phyloP scores from a whole-genome alignment of 2,797 vertebrate species.

The Garrulus glandarius region DNA sequence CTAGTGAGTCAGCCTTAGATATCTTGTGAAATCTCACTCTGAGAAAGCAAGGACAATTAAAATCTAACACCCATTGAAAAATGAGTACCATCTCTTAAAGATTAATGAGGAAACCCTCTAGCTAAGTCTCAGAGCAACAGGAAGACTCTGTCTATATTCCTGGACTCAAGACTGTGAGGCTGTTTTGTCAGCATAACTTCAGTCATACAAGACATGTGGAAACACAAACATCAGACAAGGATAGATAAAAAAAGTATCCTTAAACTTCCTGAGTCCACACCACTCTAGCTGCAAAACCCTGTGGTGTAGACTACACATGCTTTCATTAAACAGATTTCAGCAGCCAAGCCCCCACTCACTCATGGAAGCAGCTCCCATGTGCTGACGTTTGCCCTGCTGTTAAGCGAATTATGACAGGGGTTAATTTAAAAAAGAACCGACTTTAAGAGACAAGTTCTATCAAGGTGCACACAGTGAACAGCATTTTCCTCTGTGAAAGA shows the following conservation, averaged over 20 bases:
- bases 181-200: background rate
- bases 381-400: fast-evolving
- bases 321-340: background rate
- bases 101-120: background rate
- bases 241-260: background rate
- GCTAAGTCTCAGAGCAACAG: background rate
- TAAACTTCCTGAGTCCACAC: background rate
- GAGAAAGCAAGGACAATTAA: background rate
- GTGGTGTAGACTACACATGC: fast-evolving
- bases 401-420: fast-evolving
- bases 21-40: background rate
- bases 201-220: background rate
- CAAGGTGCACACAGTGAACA: background rate
- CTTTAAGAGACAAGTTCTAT: background rate
- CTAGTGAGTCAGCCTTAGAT: background rate
- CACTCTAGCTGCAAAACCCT: background rate
- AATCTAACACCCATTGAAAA: background rate
- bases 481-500: background rate
- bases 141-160: background rate
- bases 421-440: background rate
- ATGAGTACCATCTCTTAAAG: background rate
- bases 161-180: background rate
- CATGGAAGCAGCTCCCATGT: background rate
- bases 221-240: fast-evolving
- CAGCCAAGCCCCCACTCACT: background rate